These are phyloP conservation scores for Philaethria dido DNA, from an alignment of 2,888 invertebrate species.

Conservation along the genomic window DNA sequence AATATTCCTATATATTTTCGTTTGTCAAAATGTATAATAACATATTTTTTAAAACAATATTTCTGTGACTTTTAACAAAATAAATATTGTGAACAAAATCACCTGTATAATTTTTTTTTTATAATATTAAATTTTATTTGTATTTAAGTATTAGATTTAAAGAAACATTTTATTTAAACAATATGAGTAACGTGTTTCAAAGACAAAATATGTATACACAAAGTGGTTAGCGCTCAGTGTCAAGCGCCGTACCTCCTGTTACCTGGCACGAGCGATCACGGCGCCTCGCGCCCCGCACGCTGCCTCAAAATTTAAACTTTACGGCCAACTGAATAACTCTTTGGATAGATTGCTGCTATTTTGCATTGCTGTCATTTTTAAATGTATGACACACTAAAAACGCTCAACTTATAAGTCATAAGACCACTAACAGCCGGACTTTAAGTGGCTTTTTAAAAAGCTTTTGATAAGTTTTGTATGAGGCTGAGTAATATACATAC, in stretches of 20 bases:
- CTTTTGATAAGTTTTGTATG: not conserved
- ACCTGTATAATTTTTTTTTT: no score
- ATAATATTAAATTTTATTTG: not conserved
- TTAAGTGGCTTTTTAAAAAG: slow-evolving; percentile 1
- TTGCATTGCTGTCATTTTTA: slow-evolving; percentile 22
- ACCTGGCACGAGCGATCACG: slow-evolving; percentile 76
- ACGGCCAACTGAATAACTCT: slow-evolving; percentile 49
- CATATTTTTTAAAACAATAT: not conserved
- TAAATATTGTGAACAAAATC: not conserved
- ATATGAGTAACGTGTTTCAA: not conserved
- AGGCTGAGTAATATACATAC: not conserved
- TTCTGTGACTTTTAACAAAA: not conserved
- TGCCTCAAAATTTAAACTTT: slow-evolving; percentile 59
- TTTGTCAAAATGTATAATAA: not conserved
- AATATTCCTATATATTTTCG: not conserved
- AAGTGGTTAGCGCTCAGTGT: slow-evolving; percentile 49
- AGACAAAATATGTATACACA: slow-evolving; percentile 29
- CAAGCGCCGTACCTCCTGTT: slow-evolving; percentile 78
- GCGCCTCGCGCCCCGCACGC: slow-evolving; percentile 54
- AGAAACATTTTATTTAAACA: not conserved
- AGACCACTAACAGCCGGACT: slow-evolving; percentile 4
- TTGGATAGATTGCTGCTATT: slow-evolving; percentile 47
- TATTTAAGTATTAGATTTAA: not conserved
- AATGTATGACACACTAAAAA: slow-evolving; percentile 8
- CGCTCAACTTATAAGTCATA: slow-evolving; percentile 14